Evolutionary conservation across 2,888 invertebrate species (phyloP), one percentile per base, ranked within the genome.

Genomic region (Lamellibrachia columna): DNA sequence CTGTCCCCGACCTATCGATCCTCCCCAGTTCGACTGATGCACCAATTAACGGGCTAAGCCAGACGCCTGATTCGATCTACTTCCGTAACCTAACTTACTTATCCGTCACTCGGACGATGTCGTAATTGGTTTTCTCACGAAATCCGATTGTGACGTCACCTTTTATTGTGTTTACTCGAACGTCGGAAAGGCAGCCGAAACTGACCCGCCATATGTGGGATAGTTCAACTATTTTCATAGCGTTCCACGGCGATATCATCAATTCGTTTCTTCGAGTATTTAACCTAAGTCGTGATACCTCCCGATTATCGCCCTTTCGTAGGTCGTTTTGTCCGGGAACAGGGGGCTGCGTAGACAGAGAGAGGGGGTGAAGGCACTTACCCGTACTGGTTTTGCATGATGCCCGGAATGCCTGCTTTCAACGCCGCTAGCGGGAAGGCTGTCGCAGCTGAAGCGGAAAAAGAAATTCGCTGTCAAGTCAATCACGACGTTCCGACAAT

Each of bases 331-430:
- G n/a, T 75, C 75, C 75, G 75, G 22, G 75, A n/a, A 75, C 75
- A 75, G 75, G n/a, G 40, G 75, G 15, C 6, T 75, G 75, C 75
- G 75, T 0, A 22, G 22, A 75, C 75, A 75, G 22, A 15, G 75
- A 75, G n/a, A 22, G 75, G n/a, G 22, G 11, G 75, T 22, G n/a
- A 75, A 6, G 75, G 75, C n/a, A 53, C 91, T 91, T 55, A 91
- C 91, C 91, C 91, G 55, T 91, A 91, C 53, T 91, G 91, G 91
- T 53, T 53, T 11, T 53, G 91, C 52, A 91, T 58, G 55, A 91
- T 55, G 55, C 91, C 58, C 22, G 91, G 91, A 15, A 91, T 91
- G 91, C 91, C 91, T 11, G 91, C 91, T 28, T 91, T 91, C 91
- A 91, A 22, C 3, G 91, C 91, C 2, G 91, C 91, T 11, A 91